Base-by-base conservation (phyloP, 2,888 invertebrate species). In the Ceramica pisi region DNA sequence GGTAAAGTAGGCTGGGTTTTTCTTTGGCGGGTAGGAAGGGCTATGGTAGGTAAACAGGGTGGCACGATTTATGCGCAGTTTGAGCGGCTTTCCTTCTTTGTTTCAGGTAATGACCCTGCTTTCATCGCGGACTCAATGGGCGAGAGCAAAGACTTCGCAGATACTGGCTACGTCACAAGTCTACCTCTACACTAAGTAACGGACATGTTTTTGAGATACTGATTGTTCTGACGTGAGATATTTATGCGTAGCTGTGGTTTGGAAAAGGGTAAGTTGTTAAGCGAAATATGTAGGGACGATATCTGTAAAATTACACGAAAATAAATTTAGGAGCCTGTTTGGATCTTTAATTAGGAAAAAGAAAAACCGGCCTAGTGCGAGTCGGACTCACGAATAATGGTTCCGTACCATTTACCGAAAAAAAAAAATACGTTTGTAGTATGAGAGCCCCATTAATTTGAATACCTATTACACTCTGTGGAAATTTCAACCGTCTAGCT, bases 101-200 rank as follows among this genome's bases (percentile, higher is more conserved):
- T 96, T 94, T 85, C 94, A 94, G 94, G 95, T 96, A 96, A 96
- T 95, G 95, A 95, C 94, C 95, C 91, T 83, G 93, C 95, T 95
- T 96, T 96, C 96, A 96, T 93, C 92, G 81, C 91, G 87, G 85
- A 88, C 91, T 95, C 94, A 95, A 95, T 95, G 94, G 93, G 88
- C 88, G 87, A 86, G 81, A 84, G 93, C 87, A 93, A 93, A 94
- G 93, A 91, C 90, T 90, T 89, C 87, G 82, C 84, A 94, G 94
- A 94, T 93, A 94, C 93, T 87, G 89, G 85, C 81, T 84, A 75
- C 82, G 73, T 62, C 76, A 75, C 77, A 68, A 82, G 78, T 78
- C 82, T 67, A 82, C 86, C 87, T 88, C 83, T 78, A 83, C 85
- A 88, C 86, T 88, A 80, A 83, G 82, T 80, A 76, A 83, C 72